phyloP scores from a whole-genome alignment of 2,888 invertebrate genomes.

The Volucella inflata region DNA sequence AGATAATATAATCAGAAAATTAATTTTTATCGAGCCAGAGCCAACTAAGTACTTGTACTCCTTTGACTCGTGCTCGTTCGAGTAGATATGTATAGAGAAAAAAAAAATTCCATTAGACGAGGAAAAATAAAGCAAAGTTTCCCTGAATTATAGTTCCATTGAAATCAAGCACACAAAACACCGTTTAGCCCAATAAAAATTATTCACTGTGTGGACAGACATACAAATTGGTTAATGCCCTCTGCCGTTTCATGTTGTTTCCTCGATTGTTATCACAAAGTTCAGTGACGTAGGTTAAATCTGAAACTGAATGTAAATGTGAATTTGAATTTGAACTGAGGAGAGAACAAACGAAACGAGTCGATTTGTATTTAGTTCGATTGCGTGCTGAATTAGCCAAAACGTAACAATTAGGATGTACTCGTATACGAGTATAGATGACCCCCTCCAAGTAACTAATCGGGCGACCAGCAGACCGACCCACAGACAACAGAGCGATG shows the following conservation, averaged over 20 bases:
- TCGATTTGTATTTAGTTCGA: constrained; percentile 25
- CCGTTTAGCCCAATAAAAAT: constrained; percentile 58
- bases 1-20: constrained; percentile 50
- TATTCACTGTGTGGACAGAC: constrained; percentile 58
- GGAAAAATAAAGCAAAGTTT: not conserved
- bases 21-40: constrained; percentile 21
- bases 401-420: constrained; percentile 53
- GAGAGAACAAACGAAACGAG: not conserved
- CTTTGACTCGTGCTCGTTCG: too few relatives aligned
- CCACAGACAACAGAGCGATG: not conserved
- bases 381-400: constrained; percentile 57
- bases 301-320: not conserved
- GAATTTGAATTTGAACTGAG: constrained; percentile 24
- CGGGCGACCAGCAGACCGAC: not conserved
- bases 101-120: not conserved
- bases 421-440: too few relatives aligned
- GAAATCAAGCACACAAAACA: constrained; percentile 27
- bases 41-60: too few relatives aligned
- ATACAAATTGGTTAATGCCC: constrained; percentile 29
- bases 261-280: constrained; percentile 52
- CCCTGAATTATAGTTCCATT: constrained; percentile 38
- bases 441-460: too few relatives aligned
- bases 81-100: too few relatives aligned
- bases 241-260: not conserved
- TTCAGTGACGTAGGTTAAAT: constrained; percentile 60